Evolutionary conservation across 2,888 invertebrate genomes (phyloP).

Genomic region (Himalopsyche anomala): DNA sequence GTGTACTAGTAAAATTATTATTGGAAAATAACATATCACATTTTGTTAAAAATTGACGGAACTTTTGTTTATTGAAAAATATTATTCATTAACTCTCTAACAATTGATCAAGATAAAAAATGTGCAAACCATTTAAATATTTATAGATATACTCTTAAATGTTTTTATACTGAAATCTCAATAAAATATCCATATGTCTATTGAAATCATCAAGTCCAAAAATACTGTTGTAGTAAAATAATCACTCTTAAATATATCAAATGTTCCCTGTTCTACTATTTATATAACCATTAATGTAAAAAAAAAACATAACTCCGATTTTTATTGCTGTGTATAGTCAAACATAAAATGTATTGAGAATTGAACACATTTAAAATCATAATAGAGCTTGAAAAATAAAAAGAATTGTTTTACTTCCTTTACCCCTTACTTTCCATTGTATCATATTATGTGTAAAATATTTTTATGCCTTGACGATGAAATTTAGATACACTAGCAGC

Average conservation of each 20-base stretch:
- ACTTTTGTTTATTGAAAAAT: neutral
- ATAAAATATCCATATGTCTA: constrained; percentile 5
- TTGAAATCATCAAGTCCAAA: neutral
- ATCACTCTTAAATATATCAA: neutral
- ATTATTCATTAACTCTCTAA: neutral
- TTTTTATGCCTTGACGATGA: neutral
- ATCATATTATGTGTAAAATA: neutral
- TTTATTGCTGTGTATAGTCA: neutral
- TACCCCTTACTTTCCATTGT: neutral
- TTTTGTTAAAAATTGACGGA: neutral
- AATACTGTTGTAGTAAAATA: neutral
- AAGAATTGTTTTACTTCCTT: neutral
- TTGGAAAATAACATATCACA: neutral
- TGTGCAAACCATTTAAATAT: neutral
- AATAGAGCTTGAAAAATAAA: constrained; percentile 17
- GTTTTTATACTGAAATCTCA: neutral
- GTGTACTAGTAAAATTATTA: neutral
- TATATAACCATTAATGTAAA: neutral
- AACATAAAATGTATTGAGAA: constrained; percentile 1
- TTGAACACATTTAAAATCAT: constrained; percentile 13
- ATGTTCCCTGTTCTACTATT: neutral
- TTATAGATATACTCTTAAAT: neutral
- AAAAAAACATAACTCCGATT: neutral
- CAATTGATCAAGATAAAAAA: neutral
- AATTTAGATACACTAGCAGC: no score